These are phyloP conservation scores for Magallana nippona DNA, from an alignment of 2,888 invertebrate genomes.

Conservation along the genomic window DNA sequence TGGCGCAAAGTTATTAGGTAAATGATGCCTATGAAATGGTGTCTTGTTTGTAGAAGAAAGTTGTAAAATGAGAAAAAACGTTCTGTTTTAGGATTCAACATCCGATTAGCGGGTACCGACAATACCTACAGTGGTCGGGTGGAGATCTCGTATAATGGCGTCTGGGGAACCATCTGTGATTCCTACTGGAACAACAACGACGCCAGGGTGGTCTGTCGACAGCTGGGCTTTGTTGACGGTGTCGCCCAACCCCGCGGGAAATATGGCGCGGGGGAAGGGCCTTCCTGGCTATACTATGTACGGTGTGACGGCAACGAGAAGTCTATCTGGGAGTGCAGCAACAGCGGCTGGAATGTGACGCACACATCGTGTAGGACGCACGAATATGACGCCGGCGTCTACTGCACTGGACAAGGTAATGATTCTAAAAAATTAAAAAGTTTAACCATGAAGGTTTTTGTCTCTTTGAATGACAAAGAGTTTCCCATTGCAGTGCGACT, in stretches of 20 bases:
- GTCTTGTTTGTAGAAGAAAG: no score
- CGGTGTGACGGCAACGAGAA: constrained; percentile 66
- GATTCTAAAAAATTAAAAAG: neutral
- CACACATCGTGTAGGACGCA: constrained; percentile 61
- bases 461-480: neutral
- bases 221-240: constrained; percentile 65
- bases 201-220: constrained; percentile 66
- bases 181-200: constrained; percentile 63
- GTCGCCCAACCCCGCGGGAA: constrained; percentile 59
- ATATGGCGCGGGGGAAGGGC: constrained; percentile 62
- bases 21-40: no score
- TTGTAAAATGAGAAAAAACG: neutral
- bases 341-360: constrained; percentile 62
- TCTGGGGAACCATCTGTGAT: constrained; percentile 67
- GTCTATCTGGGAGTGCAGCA: constrained; percentile 65
- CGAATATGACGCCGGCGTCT: constrained; percentile 65
- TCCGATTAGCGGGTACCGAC: constrained; percentile 56
- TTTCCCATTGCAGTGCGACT: constrained; percentile 59
- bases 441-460: neutral
- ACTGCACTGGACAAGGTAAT: constrained; percentile 67
- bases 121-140: constrained; percentile 60
- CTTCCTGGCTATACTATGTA: constrained; percentile 63
- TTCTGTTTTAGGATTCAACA: constrained; percentile 55
- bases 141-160: constrained; percentile 62
- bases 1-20: neutral